phyloP scores from a whole-genome alignment of 2,888 invertebrate species.

The Branchipolynoe longqiensis region DNA sequence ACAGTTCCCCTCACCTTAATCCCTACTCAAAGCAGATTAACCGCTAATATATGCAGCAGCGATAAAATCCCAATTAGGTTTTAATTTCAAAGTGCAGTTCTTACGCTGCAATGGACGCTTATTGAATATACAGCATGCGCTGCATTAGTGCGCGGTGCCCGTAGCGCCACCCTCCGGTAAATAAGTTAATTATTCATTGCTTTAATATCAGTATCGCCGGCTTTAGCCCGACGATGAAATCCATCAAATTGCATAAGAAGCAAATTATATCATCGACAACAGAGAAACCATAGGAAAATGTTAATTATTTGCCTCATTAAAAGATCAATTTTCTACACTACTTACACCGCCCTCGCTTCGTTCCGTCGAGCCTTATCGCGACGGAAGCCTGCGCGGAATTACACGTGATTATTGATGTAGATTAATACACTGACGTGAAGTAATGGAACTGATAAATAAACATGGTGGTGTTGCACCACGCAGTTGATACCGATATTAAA shows the following conservation, averaged over 20 bases:
- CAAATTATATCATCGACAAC: background rate
- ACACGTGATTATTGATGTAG: background rate
- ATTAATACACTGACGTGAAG: conserved; percentile 10
- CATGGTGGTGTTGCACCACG: no score
- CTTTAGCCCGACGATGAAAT: background rate
- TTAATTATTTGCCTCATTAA: background rate
- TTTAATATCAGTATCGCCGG: background rate
- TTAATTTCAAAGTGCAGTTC: background rate
- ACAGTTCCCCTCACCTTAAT: no score
- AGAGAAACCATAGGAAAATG: background rate
- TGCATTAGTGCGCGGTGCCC: background rate
- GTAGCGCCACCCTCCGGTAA: background rate
- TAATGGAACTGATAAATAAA: conserved; percentile 14
- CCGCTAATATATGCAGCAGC: background rate
- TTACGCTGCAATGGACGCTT: no score
- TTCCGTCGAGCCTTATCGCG: background rate
- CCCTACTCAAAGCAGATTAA: background rate
- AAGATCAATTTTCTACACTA: background rate
- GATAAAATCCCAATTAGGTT: conserved; percentile 1
- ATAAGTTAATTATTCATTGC: background rate
- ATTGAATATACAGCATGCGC: no score
- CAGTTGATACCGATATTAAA: no score
- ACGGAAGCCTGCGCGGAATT: conserved; percentile 12
- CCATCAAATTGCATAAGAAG: background rate
- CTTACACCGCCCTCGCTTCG: conserved; percentile 4